These are phyloP conservation scores for Eupristina koningsbergeri DNA, from an alignment of 1,140 invertebrate genomes.

Conservation along the genomic window DNA sequence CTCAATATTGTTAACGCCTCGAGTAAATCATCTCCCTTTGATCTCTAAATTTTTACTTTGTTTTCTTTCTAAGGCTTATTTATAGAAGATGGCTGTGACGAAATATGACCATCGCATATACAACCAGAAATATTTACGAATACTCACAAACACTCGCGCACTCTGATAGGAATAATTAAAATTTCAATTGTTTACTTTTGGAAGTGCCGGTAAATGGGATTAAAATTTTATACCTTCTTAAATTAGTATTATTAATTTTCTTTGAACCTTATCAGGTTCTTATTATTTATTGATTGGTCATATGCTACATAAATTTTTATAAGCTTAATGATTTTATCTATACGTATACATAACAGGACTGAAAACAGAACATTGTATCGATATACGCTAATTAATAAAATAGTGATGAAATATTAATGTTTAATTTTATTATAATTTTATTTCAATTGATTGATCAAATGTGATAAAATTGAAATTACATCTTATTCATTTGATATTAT, in stretches of 20 bases:
- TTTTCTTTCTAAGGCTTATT: background rate
- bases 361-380: background rate
- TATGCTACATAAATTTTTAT: background rate
- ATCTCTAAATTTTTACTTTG: background rate
- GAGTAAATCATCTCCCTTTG: slow-evolving; percentile 42
- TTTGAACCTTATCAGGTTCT: background rate
- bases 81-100: background rate
- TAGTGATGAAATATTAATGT: background rate
- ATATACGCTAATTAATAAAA: background rate
- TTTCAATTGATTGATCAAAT: background rate
- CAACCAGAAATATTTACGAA: background rate
- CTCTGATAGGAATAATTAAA: slow-evolving; percentile 12
- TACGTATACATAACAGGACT: background rate
- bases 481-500: background rate
- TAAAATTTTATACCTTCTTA: background rate
- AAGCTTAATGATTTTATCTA: background rate
- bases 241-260: background rate
- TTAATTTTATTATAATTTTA: background rate
- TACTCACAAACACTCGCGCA: background rate
- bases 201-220: background rate
- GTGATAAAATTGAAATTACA: background rate
- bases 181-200: slow-evolving; percentile 12
- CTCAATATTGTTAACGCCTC: slow-evolving; percentile 29
- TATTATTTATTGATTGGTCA: background rate
- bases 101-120: background rate